A percentile compares a stretch with the other conserved stretches of the same genome.
Conservation (phyloP, 2,113 vertebrate species). For the Meleagris gallopavo region DNA sequence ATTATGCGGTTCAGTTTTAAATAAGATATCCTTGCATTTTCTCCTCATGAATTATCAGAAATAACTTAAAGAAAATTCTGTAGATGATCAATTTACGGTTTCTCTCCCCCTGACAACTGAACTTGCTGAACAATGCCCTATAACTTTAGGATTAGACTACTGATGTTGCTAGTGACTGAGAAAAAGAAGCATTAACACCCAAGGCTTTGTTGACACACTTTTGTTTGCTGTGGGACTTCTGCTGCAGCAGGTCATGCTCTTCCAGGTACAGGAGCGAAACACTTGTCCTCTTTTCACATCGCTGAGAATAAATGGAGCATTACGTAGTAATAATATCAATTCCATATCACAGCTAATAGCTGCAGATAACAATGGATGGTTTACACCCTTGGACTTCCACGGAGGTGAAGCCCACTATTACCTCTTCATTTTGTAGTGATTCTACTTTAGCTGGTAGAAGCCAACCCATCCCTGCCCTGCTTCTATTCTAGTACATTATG, state of each 20-base stretch:
- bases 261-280: not conserved
- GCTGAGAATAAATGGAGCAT: not conserved
- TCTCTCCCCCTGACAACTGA: not conserved
- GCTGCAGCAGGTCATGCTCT: not conserved
- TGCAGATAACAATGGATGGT: not conserved
- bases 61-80: not conserved
- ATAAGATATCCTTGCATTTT: not conserved
- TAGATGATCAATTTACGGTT: not conserved
- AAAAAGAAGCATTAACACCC: not conserved
- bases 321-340: not conserved
- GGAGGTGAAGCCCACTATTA: not conserved
- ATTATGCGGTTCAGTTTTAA: not conserved
- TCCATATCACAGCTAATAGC: not conserved
- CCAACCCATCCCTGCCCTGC: not conserved
- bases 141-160: not conserved
- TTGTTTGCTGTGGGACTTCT: not conserved
- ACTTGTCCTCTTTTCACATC: not conserved
- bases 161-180: not conserved
- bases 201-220: not conserved
- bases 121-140: not conserved
- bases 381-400: not conserved
- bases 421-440: not conserved
- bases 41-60: not conserved
- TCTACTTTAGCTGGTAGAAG: not conserved
- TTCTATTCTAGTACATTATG: accelerated